phyloP scores from a whole-genome alignment of 2,113 vertebrate species.

The Tupaia chinensis region DNA sequence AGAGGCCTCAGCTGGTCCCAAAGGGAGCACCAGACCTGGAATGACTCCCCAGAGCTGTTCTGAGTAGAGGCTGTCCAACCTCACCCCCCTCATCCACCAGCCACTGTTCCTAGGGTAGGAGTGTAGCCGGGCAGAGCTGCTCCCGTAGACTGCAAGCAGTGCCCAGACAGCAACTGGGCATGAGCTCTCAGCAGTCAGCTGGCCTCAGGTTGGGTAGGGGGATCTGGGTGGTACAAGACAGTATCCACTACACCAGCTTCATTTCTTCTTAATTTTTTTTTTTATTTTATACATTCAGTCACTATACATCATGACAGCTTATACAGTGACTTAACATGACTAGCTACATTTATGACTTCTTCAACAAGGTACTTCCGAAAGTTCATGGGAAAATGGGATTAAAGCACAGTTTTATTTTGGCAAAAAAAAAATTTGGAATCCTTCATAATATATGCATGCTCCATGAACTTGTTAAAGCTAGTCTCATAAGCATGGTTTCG shows the following conservation, averaged over 20 bases:
- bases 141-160: neutral
- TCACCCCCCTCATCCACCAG: accelerated
- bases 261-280: too few species aligned
- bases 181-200: neutral
- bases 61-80: neutral
- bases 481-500: neutral
- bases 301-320: too few species aligned
- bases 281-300: too few species aligned
- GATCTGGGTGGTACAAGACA: neutral
- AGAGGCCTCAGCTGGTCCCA: neutral
- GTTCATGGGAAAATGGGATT: too few species aligned
- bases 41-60: neutral
- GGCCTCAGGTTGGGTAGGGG: neutral
- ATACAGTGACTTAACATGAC: too few species aligned
- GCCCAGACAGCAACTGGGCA: neutral
- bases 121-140: neutral
- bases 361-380: too few species aligned
- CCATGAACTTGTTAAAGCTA: too few species aligned
- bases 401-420: too few species aligned
- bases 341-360: too few species aligned
- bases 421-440: too few species aligned
- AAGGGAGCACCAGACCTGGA: neutral
- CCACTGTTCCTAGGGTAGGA: neutral
- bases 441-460: too few species aligned
- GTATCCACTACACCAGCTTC: neutral